Conservation (phyloP, 2,113 vertebrate genomes). For the Mobula birostris region DNA sequence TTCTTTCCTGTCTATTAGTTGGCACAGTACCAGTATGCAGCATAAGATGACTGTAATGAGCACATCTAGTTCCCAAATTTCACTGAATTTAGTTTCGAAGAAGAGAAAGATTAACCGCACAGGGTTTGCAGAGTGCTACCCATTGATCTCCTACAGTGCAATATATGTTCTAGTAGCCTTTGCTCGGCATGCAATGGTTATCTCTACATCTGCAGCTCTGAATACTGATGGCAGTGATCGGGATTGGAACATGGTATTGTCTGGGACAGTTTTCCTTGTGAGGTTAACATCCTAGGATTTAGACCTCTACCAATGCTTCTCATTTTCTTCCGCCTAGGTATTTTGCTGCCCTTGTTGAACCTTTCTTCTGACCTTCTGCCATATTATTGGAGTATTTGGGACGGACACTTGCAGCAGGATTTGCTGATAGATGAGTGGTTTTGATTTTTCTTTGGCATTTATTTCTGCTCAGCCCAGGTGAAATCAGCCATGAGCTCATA, state of each 20-base stretch:
- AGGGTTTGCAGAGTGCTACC: not conserved
- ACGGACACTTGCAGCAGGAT: not conserved
- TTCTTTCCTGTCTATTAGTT: not conserved
- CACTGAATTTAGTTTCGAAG: not conserved
- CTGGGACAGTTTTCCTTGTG: not conserved
- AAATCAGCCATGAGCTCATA: not conserved
- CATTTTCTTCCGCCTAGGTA: no score
- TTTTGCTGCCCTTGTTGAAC: no score
- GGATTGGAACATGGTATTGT: not conserved
- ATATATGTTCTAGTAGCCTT: not conserved
- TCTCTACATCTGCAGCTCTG: not conserved
- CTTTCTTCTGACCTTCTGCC: not conserved
- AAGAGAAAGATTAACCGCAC: not conserved
- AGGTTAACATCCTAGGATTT: not conserved
- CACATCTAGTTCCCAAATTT: not conserved
- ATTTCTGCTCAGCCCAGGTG: not conserved
- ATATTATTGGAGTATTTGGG: not conserved
- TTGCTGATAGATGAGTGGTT: not conserved
- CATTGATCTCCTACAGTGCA: not conserved
- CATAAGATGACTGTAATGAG: constrained; percentile 6
- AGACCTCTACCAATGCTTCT: not conserved
- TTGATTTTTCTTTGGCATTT: not conserved
- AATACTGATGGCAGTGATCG: not conserved
- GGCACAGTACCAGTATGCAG: not conserved
- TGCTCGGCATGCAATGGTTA: not conserved